Evolutionary conservation across 2,797 vertebrate species (phyloP), one percentile per base, ranked within the genome.

Genomic region (Falco concolor): DNA sequence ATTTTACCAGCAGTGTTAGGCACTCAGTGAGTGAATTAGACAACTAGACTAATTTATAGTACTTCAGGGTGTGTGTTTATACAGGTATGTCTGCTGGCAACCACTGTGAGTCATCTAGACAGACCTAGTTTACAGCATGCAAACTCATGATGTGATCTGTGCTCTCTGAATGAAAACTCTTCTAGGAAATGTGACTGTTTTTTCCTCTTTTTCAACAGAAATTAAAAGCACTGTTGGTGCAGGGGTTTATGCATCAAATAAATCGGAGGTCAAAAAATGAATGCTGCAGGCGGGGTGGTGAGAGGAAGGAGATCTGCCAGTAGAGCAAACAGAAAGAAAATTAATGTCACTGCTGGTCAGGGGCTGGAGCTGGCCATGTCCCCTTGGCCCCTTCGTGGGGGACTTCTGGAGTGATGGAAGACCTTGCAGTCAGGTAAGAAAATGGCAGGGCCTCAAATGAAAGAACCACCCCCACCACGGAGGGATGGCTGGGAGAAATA

Each of bases 21-120:
- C 53, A 38, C 70, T 79, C 25, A 27, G 77, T 28, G 36, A 89
- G 68, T 52, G 40, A 28, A 17, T 77, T 65, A 87, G 90, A 68
- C 60, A 89, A 68, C 60, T 63, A 86, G 78, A 79, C 75, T 91
- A 82, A 77, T 88, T 93, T 85, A 92, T 90, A 73, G 67, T 24
- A 60, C 84, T 87, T 49, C 64, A 69, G 75, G 74, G 77, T 87
- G 75, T 89, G 90, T 74, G 87, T 86, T 90, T 90, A 85, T 79
- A 83, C 86, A 91, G 90, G 91, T 92, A 90, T 76, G 86, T 93
- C 69, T 90, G 90, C 81, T 91, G 84, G 80, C 93, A 95, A 83
- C 70, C 3, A 3, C 22, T 28, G 61, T 68, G 80, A 86, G 25
- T 92, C 93, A 94, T 50, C 80, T 64, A 60, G 67, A 61, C 64